Evolutionary conservation across 1,140 invertebrate genomes (phyloP), one percentile per base, ranked within the genome.

Genomic region (Amphibalanus amphitrite): DNA sequence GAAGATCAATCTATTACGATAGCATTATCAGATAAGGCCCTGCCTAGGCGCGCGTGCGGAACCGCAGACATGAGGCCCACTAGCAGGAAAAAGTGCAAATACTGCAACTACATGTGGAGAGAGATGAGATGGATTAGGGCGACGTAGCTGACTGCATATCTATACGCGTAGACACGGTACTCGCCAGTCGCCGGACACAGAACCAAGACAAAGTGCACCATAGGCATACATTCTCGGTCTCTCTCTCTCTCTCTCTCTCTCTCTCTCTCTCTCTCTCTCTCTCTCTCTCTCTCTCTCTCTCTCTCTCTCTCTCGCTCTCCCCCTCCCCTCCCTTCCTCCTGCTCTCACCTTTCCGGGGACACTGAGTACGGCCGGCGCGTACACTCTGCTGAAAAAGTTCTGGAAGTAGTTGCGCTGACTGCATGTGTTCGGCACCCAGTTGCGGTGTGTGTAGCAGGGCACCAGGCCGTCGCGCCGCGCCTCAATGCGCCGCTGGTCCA

Each of bases 401-500:
- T 80, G 79, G 17, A 83, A 79, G 8, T 82, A 75, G 65, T 83
- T 82, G n/a, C 75, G 78, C 30, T 82, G 80, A 47, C 83, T 83
- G 71, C 82, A 84, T 13, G 78, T 73, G 47, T 82, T 83, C 3
- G 82, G 81, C 28, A 77, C 78, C 80, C 82, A 84, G n/a, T 82
- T 75, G 17, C 75, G 72, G 67, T 77, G 78, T 0, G 75, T 75
- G 38, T 78, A 81, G 71, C 80, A 83, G 71, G 75, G 75, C 38
- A 80, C 75, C 68, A 83, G 83, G 0, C 82, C 84, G 74, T 86
- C 82, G 29, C 81, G 80, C 0, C 75, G 75, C 6, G 78, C 74
- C 67, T 81, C 78, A 4, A 84, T 76, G 40, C 85, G 76, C 33
- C 76, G 78, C 73, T 85, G 82, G 73, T 86, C 84, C 23, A 85